Base-by-base conservation (phyloP, 2,888 invertebrate genomes). In the Dasypogon diadema region DNA sequence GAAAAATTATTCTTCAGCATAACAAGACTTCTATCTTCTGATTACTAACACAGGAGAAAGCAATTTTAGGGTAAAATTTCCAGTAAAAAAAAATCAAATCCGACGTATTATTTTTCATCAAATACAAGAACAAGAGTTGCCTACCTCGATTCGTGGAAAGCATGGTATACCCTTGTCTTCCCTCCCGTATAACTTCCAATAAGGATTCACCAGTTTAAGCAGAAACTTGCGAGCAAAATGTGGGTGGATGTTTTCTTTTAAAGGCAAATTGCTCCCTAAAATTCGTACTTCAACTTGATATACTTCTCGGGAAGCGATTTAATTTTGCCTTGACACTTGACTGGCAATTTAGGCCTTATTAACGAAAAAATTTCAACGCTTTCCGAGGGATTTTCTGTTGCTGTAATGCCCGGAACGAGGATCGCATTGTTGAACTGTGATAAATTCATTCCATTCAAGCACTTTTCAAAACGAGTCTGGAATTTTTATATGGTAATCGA, bases 251-350 rank as follows among this genome's bases (percentile, higher is more conserved):
- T 18, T 60, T 60, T 34, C 37, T 18, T 37, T 60, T 37, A 18
- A 60, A 21, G 14, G 22, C 16, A 60, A 18, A 18, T 37, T 37
- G 16, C 12, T 60, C 42, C 60, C 16, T 42, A 3, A n/a, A 60
- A 34, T 60, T 34, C 30, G 30, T 58, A 5, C 58, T 58, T 30
- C n/a, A 4, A 16, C 26, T 18, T 60, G 60, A 60, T 60, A 60
- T 60, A 37, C 60, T 60, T 37, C 60, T 34, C 18, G 34, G 60
- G 60, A 60, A 42, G 60, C 60, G 42, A 60, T 60, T 60, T 60
- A 21, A 60, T 60, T 60, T 60, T 21, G 37, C 21, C 60, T 60
- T 60, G 60, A 60, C 60, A 60, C 60, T 60, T 60, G 60, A 60
- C 60, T 60, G 60, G 60, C 60, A 60, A 60, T 60, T 60, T 60